Evolutionary conservation across 2,888 invertebrate genomes (phyloP), one percentile per base, ranked within the genome.

Genomic region (Aspidapion aeneum): DNA sequence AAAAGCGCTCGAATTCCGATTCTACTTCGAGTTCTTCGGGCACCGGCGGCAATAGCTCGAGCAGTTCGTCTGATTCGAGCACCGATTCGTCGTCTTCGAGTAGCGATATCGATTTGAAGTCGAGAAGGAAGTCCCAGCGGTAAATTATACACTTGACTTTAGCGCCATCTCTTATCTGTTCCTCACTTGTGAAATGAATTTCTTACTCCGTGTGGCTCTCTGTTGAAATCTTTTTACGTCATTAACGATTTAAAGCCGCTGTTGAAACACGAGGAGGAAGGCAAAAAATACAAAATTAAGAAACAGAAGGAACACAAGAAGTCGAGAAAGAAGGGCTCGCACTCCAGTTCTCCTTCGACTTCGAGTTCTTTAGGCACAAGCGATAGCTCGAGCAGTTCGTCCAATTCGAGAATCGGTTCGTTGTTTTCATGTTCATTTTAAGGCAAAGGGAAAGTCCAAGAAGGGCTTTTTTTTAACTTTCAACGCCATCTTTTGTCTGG

Each of bases 161-260:
- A n/a, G n/a, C n/a, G n/a, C n/a, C n/a, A n/a, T n/a, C n/a, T n/a
- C n/a, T n/a, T n/a, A n/a, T n/a, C n/a, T n/a, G n/a, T n/a, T n/a
- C n/a, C n/a, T n/a, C n/a, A n/a, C n/a, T n/a, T n/a, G n/a, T n/a
- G n/a, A n/a, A n/a, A n/a, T n/a, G n/a, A n/a, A n/a, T n/a, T n/a
- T n/a, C n/a, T n/a, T n/a, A n/a, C n/a, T n/a, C n/a, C n/a, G n/a
- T n/a, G n/a, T n/a, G n/a, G n/a, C n/a, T n/a, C 82, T 1, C 83
- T 86, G 68, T 68, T 71, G 21, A 68, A 69, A 57, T 58, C 69
- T 17, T 60, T 84, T 0, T 87, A 89, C 73, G 86, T 88, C 73
- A 87, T 88, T 68, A 88, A 88, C 71, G 86, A 88, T 1, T 75
- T 80, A 22, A 88, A 88, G 71, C 86, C 87, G 70, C 76, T 89